Conservation (phyloP, 2,113 vertebrate species). For the Zosterops pallidus region DNA sequence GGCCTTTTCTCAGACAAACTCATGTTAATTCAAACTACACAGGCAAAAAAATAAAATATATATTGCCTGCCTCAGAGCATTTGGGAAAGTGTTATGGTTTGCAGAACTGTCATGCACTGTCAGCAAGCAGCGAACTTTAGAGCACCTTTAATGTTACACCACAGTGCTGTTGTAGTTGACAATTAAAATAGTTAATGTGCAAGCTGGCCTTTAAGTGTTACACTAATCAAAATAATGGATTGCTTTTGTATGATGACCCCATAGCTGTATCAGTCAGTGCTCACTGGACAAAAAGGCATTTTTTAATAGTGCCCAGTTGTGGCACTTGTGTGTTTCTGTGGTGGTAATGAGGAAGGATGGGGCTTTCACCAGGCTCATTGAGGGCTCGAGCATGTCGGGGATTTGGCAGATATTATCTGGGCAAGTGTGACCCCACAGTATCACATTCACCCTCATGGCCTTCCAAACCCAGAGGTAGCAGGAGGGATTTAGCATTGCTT, state of each 20-base stretch:
- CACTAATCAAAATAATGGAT: constrained; percentile 28
- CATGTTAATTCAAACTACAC: background rate
- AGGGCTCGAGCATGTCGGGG: background rate
- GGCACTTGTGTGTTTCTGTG: background rate
- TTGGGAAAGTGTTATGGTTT: constrained; percentile 30
- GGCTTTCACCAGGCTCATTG: background rate
- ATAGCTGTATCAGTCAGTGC: background rate
- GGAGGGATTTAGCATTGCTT: background rate
- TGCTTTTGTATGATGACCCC: constrained; percentile 13
- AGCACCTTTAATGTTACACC: constrained; percentile 51
- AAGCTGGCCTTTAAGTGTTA: constrained; percentile 31
- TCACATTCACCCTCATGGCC: background rate
- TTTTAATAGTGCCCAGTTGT: background rate
- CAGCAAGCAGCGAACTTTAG: constrained; percentile 44
- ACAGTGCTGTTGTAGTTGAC: constrained; percentile 53
- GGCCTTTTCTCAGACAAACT: background rate
- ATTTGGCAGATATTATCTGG: background rate
- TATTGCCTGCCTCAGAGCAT: background rate
- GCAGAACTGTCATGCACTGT: constrained; percentile 34
- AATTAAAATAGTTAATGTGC: constrained; percentile 59
- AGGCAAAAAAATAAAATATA: background rate
- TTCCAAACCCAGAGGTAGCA: background rate
- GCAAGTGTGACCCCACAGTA: background rate
- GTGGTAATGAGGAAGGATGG: background rate
- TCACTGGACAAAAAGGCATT: background rate